Evolutionary conservation across 2,888 invertebrate genomes (phyloP), one percentile per base, ranked within the genome.

Genomic region (Parthenolecanium corni): DNA sequence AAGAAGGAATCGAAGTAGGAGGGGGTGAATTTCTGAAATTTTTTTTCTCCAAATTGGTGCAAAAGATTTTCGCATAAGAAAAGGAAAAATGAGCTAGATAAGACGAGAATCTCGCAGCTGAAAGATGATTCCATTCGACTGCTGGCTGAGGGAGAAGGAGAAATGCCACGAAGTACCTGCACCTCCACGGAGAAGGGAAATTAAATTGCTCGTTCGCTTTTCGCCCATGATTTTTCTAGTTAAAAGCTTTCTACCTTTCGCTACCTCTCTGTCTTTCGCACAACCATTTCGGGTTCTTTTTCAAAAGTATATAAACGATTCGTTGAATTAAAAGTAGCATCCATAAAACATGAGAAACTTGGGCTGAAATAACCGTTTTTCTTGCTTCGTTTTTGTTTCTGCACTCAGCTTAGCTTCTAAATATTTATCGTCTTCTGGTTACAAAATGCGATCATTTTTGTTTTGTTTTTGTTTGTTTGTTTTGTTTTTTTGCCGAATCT

Each of bases 251-350:
- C 61, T 49, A 61, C 61, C 49, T 61, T 44, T 61, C 31, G 31
- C 31, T 31, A 4, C 9, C 31, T 31, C 31, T 31, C 31, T 31
- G 5, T 31, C 31, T 31, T 9, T 31, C 31, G 4, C 31, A 6
- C 31, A 4, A 9, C 31, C 31, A 31, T 31, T 31, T 31, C n/a
- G n/a, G 9, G 49, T 61, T 61, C 61, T 61, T 61, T 61, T 61
- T 38, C 61, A 5, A 61, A 57, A 61, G 61, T 61, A 38, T 61
- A 61, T 61, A 61, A 61, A 61, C 49, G 61, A 61, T 61, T 61
- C 61, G 61, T 61, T 61, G 61, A 61, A 61, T 61, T 61, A 61
- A 61, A 61, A 61, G 51, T 51, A 49, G 61, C 61, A 61, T 61
- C 49, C 61, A 61, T 61, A 61, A 61, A 61, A 61, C 61, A 61